These are phyloP conservation scores for Cabera pusaria DNA, from an alignment of 2,888 invertebrate species.

Conservation along the genomic window DNA sequence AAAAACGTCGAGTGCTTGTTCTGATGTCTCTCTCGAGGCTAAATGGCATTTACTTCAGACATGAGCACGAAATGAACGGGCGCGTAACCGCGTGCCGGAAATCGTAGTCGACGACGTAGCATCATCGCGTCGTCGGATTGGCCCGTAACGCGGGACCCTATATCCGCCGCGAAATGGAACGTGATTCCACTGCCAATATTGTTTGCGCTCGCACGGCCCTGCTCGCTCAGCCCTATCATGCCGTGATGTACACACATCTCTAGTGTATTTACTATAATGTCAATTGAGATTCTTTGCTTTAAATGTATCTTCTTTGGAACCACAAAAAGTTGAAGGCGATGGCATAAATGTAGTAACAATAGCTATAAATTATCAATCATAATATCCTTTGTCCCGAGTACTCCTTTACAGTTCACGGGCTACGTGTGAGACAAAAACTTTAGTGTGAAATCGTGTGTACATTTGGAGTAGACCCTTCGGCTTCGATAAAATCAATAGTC, in stretches of 20 bases:
- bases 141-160: slow-evolving; percentile 63
- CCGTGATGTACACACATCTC: slow-evolving; percentile 10
- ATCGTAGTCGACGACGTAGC: slow-evolving; percentile 69
- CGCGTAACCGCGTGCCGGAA: slow-evolving; percentile 59
- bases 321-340: too few relatives aligned
- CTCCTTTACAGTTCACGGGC: neutral
- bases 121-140: slow-evolving; percentile 63
- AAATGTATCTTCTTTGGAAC: too few relatives aligned
- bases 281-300: too few relatives aligned
- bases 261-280: too few relatives aligned
- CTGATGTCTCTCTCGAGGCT: slow-evolving; percentile 40
- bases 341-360: too few relatives aligned
- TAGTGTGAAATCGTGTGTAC: slow-evolving; percentile 5
- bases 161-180: slow-evolving; percentile 74
- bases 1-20: slow-evolving; percentile 38
- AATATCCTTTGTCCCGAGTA: too few relatives aligned
- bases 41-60: slow-evolving; percentile 40
- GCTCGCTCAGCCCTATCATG: slow-evolving; percentile 38
- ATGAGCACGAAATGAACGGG: slow-evolving; percentile 56
- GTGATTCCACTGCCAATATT: slow-evolving; percentile 67
- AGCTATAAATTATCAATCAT: too few relatives aligned
- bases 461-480: slow-evolving; percentile 29
- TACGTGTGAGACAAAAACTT: too few relatives aligned
- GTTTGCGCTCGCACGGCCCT: slow-evolving; percentile 40
- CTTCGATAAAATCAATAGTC: slow-evolving; percentile 42